Percentiles rank a stretch among this genome's conserved stretches.
Evolutionary conservation across 2,113 vertebrate species (phyloP).

Genomic region (Gavialis gangeticus): DNA sequence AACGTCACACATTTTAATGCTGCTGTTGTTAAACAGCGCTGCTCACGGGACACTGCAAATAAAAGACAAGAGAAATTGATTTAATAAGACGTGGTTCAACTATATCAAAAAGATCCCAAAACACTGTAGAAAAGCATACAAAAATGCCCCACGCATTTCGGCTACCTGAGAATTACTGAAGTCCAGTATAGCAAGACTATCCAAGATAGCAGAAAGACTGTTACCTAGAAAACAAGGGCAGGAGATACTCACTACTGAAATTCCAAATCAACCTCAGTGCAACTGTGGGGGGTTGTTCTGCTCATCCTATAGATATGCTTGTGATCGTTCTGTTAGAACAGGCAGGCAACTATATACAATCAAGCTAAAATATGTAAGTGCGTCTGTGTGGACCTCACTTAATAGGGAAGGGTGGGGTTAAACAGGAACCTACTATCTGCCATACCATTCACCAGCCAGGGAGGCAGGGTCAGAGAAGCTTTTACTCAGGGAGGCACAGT

Average conservation of each 20-base stretch:
- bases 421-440: too few species aligned
- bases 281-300: not conserved
- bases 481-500: too few species aligned
- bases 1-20: not conserved
- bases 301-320: not conserved
- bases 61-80: not conserved
- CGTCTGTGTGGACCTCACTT: too few species aligned
- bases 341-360: too few species aligned
- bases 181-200: not conserved
- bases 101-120: not conserved
- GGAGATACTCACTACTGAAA: not conserved
- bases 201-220: not conserved
- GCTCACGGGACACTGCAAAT: not conserved
- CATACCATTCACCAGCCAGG: too few species aligned
- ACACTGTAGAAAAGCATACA: not conserved
- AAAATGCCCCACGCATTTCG: not conserved
- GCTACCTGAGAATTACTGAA: not conserved
- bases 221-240: too few species aligned
- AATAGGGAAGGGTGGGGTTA: too few species aligned
- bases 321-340: too few species aligned
- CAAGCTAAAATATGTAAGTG: too few species aligned
- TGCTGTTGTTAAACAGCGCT: not conserved
- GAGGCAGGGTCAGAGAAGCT: too few species aligned
- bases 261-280: not conserved
- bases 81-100: not conserved